Conservation (phyloP, 2,113 vertebrate genomes). For the Leuciscus idus region DNA sequence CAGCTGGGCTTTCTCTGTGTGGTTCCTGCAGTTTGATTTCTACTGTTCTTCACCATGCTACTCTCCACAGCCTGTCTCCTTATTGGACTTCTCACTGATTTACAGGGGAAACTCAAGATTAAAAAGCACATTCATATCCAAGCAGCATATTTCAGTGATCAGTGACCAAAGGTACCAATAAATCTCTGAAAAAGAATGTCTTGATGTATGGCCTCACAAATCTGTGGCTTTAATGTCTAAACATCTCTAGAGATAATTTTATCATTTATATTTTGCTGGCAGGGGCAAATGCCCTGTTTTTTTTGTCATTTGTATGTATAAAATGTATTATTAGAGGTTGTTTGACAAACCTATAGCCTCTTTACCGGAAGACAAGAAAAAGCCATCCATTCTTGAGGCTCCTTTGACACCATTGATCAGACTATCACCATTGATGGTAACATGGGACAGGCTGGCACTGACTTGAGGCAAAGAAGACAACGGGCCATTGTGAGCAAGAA, state of each 20-base stretch:
- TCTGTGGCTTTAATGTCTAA: not conserved
- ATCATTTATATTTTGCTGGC: not conserved
- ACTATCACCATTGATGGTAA: slow-evolving; percentile 62
- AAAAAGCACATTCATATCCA: not conserved
- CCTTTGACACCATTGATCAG: slow-evolving; percentile 65
- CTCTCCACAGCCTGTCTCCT: slow-evolving; percentile 67
- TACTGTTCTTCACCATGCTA: slow-evolving; percentile 69
- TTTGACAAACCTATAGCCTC: slow-evolving; percentile 28
- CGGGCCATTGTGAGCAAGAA: slow-evolving; percentile 53
- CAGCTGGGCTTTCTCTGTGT: slow-evolving; percentile 65
- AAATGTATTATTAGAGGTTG: not conserved
- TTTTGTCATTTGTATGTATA: not conserved
- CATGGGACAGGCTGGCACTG: slow-evolving; percentile 56
- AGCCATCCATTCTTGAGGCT: slow-evolving; percentile 59
- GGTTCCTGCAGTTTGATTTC: slow-evolving; percentile 62
- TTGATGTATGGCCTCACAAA: not conserved
- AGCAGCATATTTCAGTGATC: not conserved
- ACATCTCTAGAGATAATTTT: not conserved
- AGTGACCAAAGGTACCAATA: not conserved
- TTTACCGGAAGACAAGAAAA: slow-evolving; percentile 65
- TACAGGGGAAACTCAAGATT: not conserved
- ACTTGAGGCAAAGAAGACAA: slow-evolving; percentile 58
- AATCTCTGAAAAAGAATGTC: not conserved
- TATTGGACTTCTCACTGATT: slow-evolving; percentile 52
- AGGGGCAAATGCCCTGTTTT: not conserved